phyloP scores from a whole-genome alignment of 2,113 vertebrate species.

The Myotis davidii region DNA sequence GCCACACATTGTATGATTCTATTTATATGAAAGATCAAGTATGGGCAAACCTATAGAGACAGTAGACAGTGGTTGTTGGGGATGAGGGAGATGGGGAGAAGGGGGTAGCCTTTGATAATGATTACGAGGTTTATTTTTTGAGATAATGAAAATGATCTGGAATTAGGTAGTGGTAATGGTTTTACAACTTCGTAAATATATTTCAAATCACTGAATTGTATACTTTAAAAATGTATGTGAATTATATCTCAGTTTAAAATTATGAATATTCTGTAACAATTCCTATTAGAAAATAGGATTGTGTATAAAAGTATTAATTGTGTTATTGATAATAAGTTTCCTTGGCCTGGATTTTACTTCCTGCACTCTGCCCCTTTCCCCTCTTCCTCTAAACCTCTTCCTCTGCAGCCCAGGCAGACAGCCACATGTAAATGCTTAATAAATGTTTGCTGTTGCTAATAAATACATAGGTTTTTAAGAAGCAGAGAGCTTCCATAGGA shows the following conservation, averaged over 20 bases:
- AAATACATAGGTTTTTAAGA: slow-evolving; percentile 22
- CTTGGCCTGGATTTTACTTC: not conserved
- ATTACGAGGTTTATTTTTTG: not conserved
- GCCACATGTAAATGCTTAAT: slow-evolving; percentile 3
- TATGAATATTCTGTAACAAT: not conserved
- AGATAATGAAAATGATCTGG: slow-evolving; percentile 10
- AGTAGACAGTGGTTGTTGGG: not conserved
- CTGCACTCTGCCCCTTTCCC: not conserved
- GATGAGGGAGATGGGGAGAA: not conserved
- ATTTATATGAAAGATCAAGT: not conserved
- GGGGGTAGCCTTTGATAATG: not conserved
- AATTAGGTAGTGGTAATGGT: not conserved
- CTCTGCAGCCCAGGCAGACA: not conserved
- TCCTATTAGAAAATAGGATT: slow-evolving; percentile 35
- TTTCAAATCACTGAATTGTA: slow-evolving; percentile 10
- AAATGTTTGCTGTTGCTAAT: slow-evolving; percentile 10
- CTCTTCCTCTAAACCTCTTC: not conserved
- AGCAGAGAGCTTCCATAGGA: not conserved
- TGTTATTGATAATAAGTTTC: slow-evolving; percentile 28
- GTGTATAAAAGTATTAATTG: not conserved
- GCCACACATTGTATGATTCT: not conserved
- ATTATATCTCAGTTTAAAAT: slow-evolving; percentile 13
- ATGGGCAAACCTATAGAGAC: not conserved
- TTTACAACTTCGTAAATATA: not conserved
- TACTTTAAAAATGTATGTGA: not conserved